Percentiles rank a stretch among this genome's conserved stretches.
These are phyloP conservation scores for Diuraphis noxia DNA, from an alignment of 1,140 invertebrate genomes.

Conservation along the genomic window DNA sequence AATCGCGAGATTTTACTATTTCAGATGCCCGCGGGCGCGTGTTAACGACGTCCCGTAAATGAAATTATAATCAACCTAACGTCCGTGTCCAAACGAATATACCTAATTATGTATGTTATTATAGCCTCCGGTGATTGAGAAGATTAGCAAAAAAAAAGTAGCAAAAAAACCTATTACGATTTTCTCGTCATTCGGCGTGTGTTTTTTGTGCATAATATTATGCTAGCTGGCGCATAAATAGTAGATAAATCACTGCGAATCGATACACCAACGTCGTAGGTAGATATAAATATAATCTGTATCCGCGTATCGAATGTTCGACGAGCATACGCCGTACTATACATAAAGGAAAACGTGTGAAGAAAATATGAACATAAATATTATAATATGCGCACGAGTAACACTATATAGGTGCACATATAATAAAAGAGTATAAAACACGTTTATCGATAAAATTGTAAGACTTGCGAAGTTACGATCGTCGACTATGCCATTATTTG, in stretches of 20 bases:
- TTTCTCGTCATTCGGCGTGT: not conserved
- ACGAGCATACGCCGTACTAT: not conserved
- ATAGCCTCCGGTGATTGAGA: not conserved
- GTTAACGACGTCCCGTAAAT: not conserved
- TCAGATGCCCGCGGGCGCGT: not conserved
- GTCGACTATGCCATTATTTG: not conserved
- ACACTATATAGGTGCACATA: not conserved
- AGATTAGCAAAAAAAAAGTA: not conserved
- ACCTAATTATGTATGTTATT: too few species aligned
- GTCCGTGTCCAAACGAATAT: not conserved
- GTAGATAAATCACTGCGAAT: not conserved
- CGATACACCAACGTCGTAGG: not conserved
- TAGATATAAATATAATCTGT: not conserved
- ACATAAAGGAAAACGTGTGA: not conserved
- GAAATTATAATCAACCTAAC: too few species aligned
- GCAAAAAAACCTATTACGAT: not conserved
- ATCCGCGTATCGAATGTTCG: not conserved
- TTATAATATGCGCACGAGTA: not conserved
- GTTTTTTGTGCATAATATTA: too few species aligned
- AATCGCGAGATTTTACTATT: not conserved
- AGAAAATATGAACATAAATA: not conserved
- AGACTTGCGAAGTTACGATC: not conserved
- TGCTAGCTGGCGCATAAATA: too few species aligned
- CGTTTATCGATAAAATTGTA: constrained; percentile 10
- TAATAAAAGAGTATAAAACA: not conserved